Conservation (phyloP, 2,888 invertebrate species). For the Coleophora deauratella region DNA sequence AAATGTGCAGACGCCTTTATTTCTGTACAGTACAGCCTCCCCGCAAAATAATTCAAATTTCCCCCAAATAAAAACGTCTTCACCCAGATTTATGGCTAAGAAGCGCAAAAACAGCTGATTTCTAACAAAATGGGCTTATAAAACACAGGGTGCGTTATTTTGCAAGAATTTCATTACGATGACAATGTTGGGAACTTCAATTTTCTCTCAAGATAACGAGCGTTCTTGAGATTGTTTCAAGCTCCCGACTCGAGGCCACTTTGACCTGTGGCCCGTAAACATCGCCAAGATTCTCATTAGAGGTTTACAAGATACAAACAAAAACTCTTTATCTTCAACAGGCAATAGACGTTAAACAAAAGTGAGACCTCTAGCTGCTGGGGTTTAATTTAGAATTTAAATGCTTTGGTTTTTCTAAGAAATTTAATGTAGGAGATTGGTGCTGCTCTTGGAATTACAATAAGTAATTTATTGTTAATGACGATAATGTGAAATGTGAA, state of each 20-base stretch:
- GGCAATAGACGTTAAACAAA: slow-evolving; percentile 28
- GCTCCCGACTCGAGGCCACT: slow-evolving; percentile 52
- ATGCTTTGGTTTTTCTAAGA: too few species aligned
- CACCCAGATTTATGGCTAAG: too few species aligned
- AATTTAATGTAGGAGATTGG: too few species aligned
- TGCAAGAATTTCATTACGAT: slow-evolving; percentile 64
- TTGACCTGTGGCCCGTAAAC: slow-evolving; percentile 63
- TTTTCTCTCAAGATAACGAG: slow-evolving; percentile 57
- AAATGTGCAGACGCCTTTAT: too few species aligned
- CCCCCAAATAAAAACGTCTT: too few species aligned
- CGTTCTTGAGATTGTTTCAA: slow-evolving; percentile 57
- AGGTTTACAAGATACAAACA: slow-evolving; percentile 35
- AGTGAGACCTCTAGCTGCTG: slow-evolving; percentile 14
- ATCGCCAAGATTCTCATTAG: slow-evolving; percentile 56
- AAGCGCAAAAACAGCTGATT: background rate
- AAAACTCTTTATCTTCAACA: slow-evolving; percentile 24
- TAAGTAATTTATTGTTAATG: too few species aligned
- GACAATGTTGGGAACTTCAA: slow-evolving; percentile 61
- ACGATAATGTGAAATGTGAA: too few species aligned
- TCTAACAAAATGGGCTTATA: slow-evolving; percentile 14
- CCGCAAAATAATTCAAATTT: too few species aligned
- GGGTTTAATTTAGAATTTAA: background rate
- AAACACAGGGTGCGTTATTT: slow-evolving; percentile 24
- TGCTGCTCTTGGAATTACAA: too few species aligned
- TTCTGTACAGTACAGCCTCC: too few species aligned